Percentiles rank a stretch among this genome's conserved stretches.
phyloP scores from a whole-genome alignment of 1,140 invertebrate species.

The Mya arenaria region DNA sequence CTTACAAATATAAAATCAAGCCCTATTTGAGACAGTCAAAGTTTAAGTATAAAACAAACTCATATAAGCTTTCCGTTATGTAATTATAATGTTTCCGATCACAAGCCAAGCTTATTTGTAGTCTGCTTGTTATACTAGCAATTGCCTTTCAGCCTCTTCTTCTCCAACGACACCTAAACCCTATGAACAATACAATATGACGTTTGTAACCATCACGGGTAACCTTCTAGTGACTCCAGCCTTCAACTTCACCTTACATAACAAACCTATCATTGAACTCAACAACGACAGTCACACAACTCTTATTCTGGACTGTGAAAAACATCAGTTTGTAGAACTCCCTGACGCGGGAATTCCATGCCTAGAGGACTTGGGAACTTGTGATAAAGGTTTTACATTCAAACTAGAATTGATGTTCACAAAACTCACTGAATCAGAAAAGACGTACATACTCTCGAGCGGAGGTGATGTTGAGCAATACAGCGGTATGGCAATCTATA shows the following conservation, averaged over 20 bases:
- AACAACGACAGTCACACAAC: conserved; percentile 33
- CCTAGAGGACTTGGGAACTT: conserved; percentile 7
- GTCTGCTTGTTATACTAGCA: neutral
- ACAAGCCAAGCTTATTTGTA: no score
- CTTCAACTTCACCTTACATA: conserved; percentile 49
- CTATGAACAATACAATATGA: conserved; percentile 31
- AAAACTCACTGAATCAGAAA: conserved; percentile 6
- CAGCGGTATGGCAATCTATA: conserved; percentile 40
- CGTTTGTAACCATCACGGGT: conserved; percentile 21
- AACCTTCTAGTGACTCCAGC: conserved; percentile 40
- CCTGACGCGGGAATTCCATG: conserved; percentile 44
- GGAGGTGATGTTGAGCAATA: conserved; percentile 5
- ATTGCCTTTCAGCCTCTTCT: neutral
- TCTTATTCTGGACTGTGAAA: conserved; percentile 24
- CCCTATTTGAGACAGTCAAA: neutral
- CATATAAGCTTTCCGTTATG: neutral
- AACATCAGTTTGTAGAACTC: conserved; percentile 44
- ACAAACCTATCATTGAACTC: conserved; percentile 27
- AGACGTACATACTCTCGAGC: conserved; percentile 43
- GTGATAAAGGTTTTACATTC: conserved; percentile 48
- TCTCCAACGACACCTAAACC: conserved; percentile 1
- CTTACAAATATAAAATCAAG: neutral
- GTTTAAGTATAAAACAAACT: neutral
- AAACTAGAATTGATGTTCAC: conserved; percentile 39
- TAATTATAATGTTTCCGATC: neutral